Percentiles rank a stretch among this genome's conserved stretches.
Evolutionary conservation across 1,140 invertebrate genomes (phyloP).

Genomic region (Drosophila arizonae): DNA sequence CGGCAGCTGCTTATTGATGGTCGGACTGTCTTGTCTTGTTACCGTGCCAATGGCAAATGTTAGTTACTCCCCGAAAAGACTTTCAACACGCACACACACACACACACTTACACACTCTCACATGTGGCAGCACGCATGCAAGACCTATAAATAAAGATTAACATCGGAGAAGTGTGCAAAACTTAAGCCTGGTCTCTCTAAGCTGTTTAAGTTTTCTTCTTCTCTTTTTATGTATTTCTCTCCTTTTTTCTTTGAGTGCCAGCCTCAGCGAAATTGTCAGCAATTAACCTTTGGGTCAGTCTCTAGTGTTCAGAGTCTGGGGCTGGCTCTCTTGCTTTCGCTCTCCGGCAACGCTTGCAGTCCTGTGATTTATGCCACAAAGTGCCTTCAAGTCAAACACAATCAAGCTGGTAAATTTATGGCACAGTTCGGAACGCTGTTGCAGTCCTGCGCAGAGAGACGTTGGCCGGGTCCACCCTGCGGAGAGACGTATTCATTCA

Average conservation of each 20-base stretch:
- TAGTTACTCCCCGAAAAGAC: slow-evolving; percentile 60
- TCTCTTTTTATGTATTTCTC: not conserved
- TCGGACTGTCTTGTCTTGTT: slow-evolving; percentile 67
- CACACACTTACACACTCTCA: slow-evolving; percentile 10
- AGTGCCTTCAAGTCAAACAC: slow-evolving; percentile 68
- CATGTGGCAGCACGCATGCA: slow-evolving; percentile 31
- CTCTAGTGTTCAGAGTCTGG: slow-evolving; percentile 32
- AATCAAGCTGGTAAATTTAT: slow-evolving; percentile 65
- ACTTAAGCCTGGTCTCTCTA: slow-evolving; percentile 46
- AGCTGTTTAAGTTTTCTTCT: slow-evolving; percentile 23
- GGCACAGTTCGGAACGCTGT: slow-evolving; percentile 6
- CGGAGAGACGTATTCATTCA: slow-evolving; percentile 35
- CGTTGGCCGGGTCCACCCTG: slow-evolving; percentile 1
- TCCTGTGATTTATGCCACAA: slow-evolving; percentile 70
- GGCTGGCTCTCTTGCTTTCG: not conserved
- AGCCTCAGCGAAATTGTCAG: slow-evolving; percentile 68
- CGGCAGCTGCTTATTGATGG: slow-evolving; percentile 70
- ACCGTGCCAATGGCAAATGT: slow-evolving; percentile 60
- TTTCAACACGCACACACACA: slow-evolving; percentile 45
- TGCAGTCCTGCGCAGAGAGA: slow-evolving; percentile 12
- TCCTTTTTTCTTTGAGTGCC: slow-evolving; percentile 9
- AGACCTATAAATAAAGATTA: slow-evolving; percentile 78
- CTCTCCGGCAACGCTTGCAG: slow-evolving; percentile 25
- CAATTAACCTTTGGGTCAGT: slow-evolving; percentile 75
- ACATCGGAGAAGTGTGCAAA: slow-evolving; percentile 61